phyloP scores from a whole-genome alignment of 2,888 invertebrate species.

The Philonicus albiceps region DNA sequence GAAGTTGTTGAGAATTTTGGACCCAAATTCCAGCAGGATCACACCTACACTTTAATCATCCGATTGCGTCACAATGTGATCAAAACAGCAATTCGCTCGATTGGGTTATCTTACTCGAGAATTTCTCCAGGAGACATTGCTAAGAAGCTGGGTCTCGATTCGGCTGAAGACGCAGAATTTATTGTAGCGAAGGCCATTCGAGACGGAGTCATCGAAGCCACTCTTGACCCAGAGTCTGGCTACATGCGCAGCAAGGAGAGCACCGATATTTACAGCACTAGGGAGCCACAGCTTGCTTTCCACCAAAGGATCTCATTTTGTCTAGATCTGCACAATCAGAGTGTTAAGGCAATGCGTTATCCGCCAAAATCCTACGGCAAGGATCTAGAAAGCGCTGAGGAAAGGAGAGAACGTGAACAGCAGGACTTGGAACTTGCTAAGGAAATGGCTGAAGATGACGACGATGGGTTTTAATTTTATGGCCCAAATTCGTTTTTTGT shows the following conservation, averaged over 20 bases:
- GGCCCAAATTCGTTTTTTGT: neutral
- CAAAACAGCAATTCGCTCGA: constrained; percentile 95
- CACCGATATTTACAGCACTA: constrained; percentile 94
- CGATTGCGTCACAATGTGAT: constrained; percentile 98
- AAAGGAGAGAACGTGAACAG: constrained; percentile 93
- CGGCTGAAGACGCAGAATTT: constrained; percentile 97
- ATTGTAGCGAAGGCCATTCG: constrained; percentile 98
- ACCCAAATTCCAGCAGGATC: constrained; percentile 90
- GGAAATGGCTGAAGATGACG: constrained; percentile 99
- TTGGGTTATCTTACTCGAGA: constrained; percentile 94
- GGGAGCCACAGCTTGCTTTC: constrained; percentile 95
- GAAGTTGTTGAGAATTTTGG: constrained; percentile 92
- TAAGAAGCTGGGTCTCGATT: constrained; percentile 90
- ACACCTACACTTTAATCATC: constrained; percentile 94
- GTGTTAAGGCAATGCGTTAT: constrained; percentile 99
- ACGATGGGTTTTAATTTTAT: constrained; percentile 76
- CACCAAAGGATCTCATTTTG: constrained; percentile 98
- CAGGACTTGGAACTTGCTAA: constrained; percentile 99
- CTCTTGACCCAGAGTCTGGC: constrained; percentile 92
- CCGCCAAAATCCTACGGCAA: constrained; percentile 99
- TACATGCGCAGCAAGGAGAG: constrained; percentile 98
- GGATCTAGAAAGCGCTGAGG: constrained; percentile 96
- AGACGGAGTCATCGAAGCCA: constrained; percentile 98
- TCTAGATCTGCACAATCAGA: constrained; percentile 96
- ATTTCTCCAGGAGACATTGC: constrained; percentile 96